phyloP scores from a whole-genome alignment of 2,797 vertebrate species.

The Pagetopsis macropterus region DNA sequence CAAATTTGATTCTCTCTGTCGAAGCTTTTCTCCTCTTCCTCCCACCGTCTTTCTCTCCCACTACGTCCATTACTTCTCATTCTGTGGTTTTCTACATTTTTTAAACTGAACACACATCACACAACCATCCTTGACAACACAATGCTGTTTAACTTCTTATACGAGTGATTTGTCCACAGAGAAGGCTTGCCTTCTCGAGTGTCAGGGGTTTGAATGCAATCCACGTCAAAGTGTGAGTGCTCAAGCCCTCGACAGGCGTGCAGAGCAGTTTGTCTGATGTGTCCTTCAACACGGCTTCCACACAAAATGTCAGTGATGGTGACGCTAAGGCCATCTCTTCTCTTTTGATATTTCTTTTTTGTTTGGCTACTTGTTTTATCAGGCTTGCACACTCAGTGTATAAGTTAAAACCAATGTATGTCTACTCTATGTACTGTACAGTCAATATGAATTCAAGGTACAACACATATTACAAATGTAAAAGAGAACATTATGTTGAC shows the following conservation, averaged over 20 bases:
- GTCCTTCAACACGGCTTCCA: slow-evolving; percentile 36
- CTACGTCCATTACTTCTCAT: not conserved
- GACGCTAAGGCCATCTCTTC: slow-evolving; percentile 44
- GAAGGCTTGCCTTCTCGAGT: slow-evolving; percentile 41
- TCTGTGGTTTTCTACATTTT: not conserved
- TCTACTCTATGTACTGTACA: not conserved
- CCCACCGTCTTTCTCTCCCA: slow-evolving; percentile 9
- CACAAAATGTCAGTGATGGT: slow-evolving; percentile 46
- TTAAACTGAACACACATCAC: not conserved
- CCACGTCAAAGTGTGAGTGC: slow-evolving; percentile 34
- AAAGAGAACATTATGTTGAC: slow-evolving; percentile 9
- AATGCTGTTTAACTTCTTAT: slow-evolving; percentile 42
- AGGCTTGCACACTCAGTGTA: not conserved
- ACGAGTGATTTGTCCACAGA: slow-evolving; percentile 39
- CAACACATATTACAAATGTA: not conserved
- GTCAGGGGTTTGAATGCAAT: slow-evolving; percentile 35
- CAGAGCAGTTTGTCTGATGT: slow-evolving; percentile 50
- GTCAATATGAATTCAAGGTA: too few species aligned
- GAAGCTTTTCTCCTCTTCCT: slow-evolving; percentile 2
- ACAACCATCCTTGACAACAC: slow-evolving; percentile 27
- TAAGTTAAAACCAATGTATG: slow-evolving; percentile 8
- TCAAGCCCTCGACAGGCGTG: slow-evolving; percentile 49
- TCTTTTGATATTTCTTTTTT: slow-evolving; percentile 8
- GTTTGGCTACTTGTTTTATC: slow-evolving; percentile 13
- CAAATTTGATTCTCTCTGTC: slow-evolving; percentile 25